Percentiles rank a stretch among this genome's conserved stretches.
phyloP scores from a whole-genome alignment of 2,888 invertebrate genomes.

The Pristionchus mayeri region DNA sequence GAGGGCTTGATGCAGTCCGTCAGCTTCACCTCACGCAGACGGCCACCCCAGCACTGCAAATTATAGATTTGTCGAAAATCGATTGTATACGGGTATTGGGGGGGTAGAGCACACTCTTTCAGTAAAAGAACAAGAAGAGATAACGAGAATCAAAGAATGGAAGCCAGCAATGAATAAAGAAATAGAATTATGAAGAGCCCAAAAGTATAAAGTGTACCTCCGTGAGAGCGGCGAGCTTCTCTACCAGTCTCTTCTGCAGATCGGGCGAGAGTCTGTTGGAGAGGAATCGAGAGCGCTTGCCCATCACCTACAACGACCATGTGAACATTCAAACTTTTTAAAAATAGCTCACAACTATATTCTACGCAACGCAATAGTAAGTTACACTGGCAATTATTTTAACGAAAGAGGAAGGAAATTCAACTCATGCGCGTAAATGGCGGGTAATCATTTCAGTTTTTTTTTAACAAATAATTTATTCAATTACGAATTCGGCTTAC shows the following conservation, averaged over 20 bases:
- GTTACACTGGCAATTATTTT: no score
- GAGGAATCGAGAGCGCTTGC: constrained; percentile 71
- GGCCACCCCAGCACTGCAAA: constrained; percentile 68
- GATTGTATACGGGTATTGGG: background rate
- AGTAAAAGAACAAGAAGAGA: background rate
- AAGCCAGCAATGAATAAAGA: background rate
- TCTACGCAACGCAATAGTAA: no score
- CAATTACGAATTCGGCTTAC: constrained; percentile 4
- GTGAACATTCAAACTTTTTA: no score
- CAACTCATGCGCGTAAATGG: no score
- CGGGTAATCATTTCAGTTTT: no score
- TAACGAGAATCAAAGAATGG: background rate
- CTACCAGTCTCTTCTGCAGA: constrained; percentile 60
- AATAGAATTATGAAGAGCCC: background rate
- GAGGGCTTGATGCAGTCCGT: constrained; percentile 59
- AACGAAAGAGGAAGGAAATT: no score
- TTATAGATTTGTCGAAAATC: no score
- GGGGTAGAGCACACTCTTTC: background rate
- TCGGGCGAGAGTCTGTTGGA: constrained; percentile 56
- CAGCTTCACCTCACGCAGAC: constrained; percentile 64
- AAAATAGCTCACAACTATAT: background rate
- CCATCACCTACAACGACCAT: constrained; percentile 56
- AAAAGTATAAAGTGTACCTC: no score
- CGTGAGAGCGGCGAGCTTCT: constrained; percentile 68
- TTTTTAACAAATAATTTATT: background rate